Evolutionary conservation across 2,797 vertebrate genomes (phyloP), one percentile per base, ranked within the genome.

Genomic region (Clarias fuscus): DNA sequence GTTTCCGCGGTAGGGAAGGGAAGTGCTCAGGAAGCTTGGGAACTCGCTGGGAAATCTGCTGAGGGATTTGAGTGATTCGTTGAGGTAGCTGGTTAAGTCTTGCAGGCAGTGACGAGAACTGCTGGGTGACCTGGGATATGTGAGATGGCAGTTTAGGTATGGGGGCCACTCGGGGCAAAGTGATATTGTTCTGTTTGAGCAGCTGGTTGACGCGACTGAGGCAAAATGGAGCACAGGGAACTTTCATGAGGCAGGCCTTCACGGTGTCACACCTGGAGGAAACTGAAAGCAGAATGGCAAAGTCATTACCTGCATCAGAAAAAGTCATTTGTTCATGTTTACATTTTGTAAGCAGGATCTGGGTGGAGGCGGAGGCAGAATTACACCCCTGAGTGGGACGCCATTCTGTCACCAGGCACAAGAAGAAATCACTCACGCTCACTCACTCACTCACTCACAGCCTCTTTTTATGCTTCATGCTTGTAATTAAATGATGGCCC

Each of bases 131-230:
- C 68, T 94, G 92, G 73, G 94, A 92, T 24, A 96, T 87, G 67
- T 88, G 90, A 77, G 89, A 88, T 86, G 94, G 93, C 22, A 93
- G 88, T 65, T 75, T 86, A 84, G 94, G 94, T 91, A 95, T 91
- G 73, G 91, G 56, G 87, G 93, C 93, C 78, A 94, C 67, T 88
- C 93, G 93, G 17, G 94, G 93, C 64, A 90, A 40, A 67, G 92
- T 89, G 91, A 96, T 91, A 91, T 94, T 92, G 89, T 95, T 94
- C 89, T 96, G 93, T 90, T 95, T 94, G 90, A 95, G 93, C 90
- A 93, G 93, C 11, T 92, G 94, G 93, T 93, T 94, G 93, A 96
- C 92, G 92, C 92, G 90, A 91, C 95, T 91, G 22, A 93, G 87
- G 91, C 93, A 93, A 86, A 91, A 90, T 0, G 90, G 91, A 62